A percentile compares a stretch with the other conserved stretches of the same genome.
Evolutionary conservation across 2,113 vertebrate genomes (phyloP).

Genomic region (Narcine bancroftii): DNA sequence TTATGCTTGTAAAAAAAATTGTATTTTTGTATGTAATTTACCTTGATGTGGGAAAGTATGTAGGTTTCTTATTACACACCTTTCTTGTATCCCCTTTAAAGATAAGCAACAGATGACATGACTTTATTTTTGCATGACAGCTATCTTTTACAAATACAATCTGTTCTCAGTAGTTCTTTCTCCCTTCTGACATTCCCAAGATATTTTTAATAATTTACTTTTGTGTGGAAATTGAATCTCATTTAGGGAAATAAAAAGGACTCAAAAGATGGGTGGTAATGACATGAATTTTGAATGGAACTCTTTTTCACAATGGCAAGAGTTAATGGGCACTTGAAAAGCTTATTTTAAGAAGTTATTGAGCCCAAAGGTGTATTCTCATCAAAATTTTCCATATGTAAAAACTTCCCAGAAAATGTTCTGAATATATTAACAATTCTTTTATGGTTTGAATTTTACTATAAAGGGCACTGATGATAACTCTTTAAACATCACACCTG

Average conservation of each 20-base stretch:
- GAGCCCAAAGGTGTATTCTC: not conserved
- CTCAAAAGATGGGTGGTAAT: not conserved
- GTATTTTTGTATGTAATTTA: not conserved
- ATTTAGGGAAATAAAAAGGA: not conserved
- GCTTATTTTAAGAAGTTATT: not conserved
- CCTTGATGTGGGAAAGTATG: not conserved
- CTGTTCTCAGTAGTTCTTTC: not conserved
- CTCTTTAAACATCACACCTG: slow-evolving; percentile 37
- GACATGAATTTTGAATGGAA: not conserved
- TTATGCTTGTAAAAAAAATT: not conserved
- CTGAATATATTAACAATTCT: slow-evolving; percentile 29
- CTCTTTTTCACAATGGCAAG: not conserved
- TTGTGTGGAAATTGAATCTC: slow-evolving; percentile 9
- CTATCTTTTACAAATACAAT: not conserved
- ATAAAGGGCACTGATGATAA: slow-evolving; percentile 35
- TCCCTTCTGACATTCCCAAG: not conserved
- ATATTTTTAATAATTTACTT: not conserved
- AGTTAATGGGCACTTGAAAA: not conserved
- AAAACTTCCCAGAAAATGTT: not conserved
- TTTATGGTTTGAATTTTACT: slow-evolving; percentile 31
- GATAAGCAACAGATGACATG: not conserved
- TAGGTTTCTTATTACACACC: not conserved
- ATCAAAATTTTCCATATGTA: not conserved
- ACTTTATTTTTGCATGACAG: not conserved
- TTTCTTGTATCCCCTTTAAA: not conserved